Evolutionary conservation across 2,113 vertebrate species (phyloP), one percentile per base, ranked within the genome.

Genomic region (Elaphurus davidianus): DNA sequence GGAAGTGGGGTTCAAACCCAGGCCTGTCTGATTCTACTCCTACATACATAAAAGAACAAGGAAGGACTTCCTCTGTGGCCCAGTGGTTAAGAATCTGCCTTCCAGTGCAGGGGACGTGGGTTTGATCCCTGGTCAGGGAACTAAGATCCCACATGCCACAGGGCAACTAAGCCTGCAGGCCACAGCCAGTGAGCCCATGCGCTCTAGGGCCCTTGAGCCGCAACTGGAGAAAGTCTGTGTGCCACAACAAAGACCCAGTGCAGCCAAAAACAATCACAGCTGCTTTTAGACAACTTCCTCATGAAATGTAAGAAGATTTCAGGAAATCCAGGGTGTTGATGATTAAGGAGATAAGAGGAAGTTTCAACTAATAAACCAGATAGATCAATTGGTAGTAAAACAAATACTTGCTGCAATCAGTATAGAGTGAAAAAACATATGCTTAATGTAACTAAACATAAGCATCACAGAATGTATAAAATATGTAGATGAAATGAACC

Each of bases 231-330:
- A 74, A 43, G 9, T 71, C 64, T 21, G 0, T 36, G 19, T 40
- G 10, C 67, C 67, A 40, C 71, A 43, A 27, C 36, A 76, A 14
- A 76, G 71, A 43, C 71, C 71, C 71, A 43, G 36, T 3, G 1
- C 25, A 1, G 36, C 36, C 71, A 76, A 76, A 76, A 40, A 76
- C 36, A 89, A 19, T 11, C 50, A 2, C 9, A 74, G 28, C 28
- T 74, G 84, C 54, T 84, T 97, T 94, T 47, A 95, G 89, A 97
- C 62, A 64, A 27, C 50, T 74, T 89, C n/a, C 67, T 91, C 3
- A 5, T 52, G 67, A 94, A 91, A 87, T 59, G 27, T 67, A 86
- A 81, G 40, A 81, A 71, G n/a, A 87, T 82, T 92, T 96, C 62
- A 36, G 82, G 87, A 96, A 98, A 93, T 16, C 30, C 67, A 52